Percentiles rank a stretch among this genome's conserved stretches.
phyloP scores from a whole-genome alignment of 2,797 vertebrate genomes.

The Carapus acus region DNA sequence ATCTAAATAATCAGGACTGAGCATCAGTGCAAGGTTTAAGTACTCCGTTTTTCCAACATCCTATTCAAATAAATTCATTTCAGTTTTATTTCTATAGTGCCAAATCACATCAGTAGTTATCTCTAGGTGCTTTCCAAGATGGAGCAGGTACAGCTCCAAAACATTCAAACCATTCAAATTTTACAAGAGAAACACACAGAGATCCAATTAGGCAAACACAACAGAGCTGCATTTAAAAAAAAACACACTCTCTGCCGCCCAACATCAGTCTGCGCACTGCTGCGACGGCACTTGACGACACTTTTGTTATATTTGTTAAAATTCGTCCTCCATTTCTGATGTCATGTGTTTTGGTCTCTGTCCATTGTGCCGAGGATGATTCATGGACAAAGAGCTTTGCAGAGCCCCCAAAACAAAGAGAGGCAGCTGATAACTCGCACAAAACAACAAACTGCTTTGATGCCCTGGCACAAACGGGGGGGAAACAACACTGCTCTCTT shows the following conservation, averaged over 20 bases:
- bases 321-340: slow-evolving; percentile 19
- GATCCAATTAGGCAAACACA: too few relatives aligned
- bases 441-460: slow-evolving; percentile 42
- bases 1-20: too few relatives aligned
- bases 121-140: too few relatives aligned
- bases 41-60: too few relatives aligned
- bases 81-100: too few relatives aligned
- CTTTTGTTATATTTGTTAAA: slow-evolving; percentile 19
- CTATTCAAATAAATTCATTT: too few relatives aligned
- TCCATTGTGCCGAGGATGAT: slow-evolving; percentile 43
- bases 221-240: slow-evolving; percentile 4
- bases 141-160: too few relatives aligned
- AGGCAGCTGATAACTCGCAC: slow-evolving; percentile 44
- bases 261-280: slow-evolving; percentile 3
- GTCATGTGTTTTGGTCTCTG: slow-evolving; percentile 29
- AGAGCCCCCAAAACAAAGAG: slow-evolving; percentile 53
- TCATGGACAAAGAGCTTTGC: slow-evolving; percentile 46
- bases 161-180: too few relatives aligned
- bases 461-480: slow-evolving; percentile 27
- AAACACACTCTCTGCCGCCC: neutral
- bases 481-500: slow-evolving; percentile 47
- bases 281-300: slow-evolving; percentile 8
- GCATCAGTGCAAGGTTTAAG: too few relatives aligned
- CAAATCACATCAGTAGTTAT: too few relatives aligned
- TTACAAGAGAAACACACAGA: too few relatives aligned